Evolutionary conservation across 2,888 invertebrate species (phyloP), one percentile per base, ranked within the genome.

Genomic region (Oasisia sp.): DNA sequence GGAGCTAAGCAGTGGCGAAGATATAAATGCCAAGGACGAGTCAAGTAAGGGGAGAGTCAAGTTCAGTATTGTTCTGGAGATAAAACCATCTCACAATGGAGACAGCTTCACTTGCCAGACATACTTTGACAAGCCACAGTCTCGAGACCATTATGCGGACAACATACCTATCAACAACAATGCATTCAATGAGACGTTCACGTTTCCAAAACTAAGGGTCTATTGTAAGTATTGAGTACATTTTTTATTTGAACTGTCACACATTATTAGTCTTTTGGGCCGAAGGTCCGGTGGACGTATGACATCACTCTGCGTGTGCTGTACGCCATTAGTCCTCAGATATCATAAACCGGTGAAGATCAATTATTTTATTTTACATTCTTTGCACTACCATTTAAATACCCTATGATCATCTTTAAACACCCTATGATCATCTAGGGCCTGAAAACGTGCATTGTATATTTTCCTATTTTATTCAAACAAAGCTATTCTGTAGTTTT

Each of bases 101-200:
- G n/a, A 90, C 14, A 90, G 90, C 90, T 90, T 90, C 90, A 90
- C 90, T 0, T 90, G 90, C 27, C 90, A 32, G 32, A 90, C 90
- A 19, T 90, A 90, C 90, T 90, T 90, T 90, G 90, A 90, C 90
- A 90, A 90, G 32, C 90, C 90, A 27, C 90, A 27, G 90, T 1
- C 90, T 90, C n/a, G 27, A 90, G 90, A 12, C 1, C 1, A 90
- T 32, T 12, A 5, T n/a, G 90, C 90, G 32, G 90, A 32, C 90
- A 90, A 90, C 90, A 32, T 90, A 90, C 90, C 90, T 90, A 90
- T 90, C 0, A 90, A 90, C 90, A 90, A 90, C 90, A 12, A 90
- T 90, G 90, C 90, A 90, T 90, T 19, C 90, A 90, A 32, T 2
- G 32, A 90, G 7, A 19, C n/a, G 32, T 90, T 19, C 8, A 90